Conservation (phyloP, 2,797 vertebrate genomes). For the Enteromius viviparus region DNA sequence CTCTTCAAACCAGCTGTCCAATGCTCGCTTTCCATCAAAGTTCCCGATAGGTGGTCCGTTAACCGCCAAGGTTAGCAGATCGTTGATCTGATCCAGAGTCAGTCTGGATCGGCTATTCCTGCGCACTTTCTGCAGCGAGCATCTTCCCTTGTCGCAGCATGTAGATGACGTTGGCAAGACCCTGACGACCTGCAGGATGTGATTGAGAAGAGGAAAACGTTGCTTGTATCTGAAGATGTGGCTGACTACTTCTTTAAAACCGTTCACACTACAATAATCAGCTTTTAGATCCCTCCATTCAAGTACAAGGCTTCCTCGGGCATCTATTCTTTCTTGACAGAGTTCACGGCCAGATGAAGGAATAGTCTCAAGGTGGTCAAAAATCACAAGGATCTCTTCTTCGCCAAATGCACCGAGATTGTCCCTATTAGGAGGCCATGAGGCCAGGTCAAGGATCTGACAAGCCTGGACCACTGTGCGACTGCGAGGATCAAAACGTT, state of each 20-base stretch:
- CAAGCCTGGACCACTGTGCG: conserved; percentile 89
- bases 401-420: conserved; percentile 89
- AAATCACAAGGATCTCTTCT: conserved; percentile 90
- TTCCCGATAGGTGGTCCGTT: conserved; percentile 88
- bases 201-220: conserved; percentile 89
- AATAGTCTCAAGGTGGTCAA: conserved; percentile 86
- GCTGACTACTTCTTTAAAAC: conserved; percentile 90
- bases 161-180: conserved; percentile 89
- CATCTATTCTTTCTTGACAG: conserved; percentile 79
- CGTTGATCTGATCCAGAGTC: conserved; percentile 91
- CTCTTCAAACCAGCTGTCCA: conserved; percentile 98
- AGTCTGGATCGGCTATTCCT: conserved; percentile 90
- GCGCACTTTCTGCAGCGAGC: conserved; percentile 85
- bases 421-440: conserved; percentile 87
- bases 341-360: conserved; percentile 79
- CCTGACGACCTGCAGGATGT: conserved; percentile 86
- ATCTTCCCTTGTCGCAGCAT: conserved; percentile 91
- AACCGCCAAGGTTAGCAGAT: conserved; percentile 87
- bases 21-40: conserved; percentile 92
- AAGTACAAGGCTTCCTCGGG: conserved; percentile 81
- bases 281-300: conserved; percentile 96
- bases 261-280: conserved; percentile 89
- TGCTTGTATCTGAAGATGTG: conserved; percentile 92
- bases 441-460: conserved; percentile 87
- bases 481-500: conserved; percentile 88